Evolutionary conservation across 1,140 invertebrate species (phyloP), one percentile per base, ranked within the genome.

Genomic region (Drosophila trapezifrons): DNA sequence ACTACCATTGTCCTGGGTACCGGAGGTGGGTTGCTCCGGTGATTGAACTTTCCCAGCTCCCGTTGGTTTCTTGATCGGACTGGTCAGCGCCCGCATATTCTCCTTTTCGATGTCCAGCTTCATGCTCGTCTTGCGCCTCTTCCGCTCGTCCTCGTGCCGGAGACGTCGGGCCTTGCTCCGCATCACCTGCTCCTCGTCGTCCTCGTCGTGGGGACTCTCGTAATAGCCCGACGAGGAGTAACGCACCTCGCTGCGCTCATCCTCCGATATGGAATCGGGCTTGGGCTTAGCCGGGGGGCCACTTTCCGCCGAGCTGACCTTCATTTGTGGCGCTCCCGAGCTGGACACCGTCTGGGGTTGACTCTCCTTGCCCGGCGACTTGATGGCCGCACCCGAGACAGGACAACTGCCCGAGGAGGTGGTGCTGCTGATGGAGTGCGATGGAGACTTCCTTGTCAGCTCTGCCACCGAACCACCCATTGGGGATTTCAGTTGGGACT

Each of bases 211-310:
- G 12, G 96, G 96, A 85, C 95, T 96, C 83, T 96, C 95, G 84
- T 96, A 96, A 76, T 96, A 96, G 2, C 95, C 96, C 2, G 96
- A 96, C 2, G 96, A 96, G 47, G 95, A 96, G 82, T 95, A 95
- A 63, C 95, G 95, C 40, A 92, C 79, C 38, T 94, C 94, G 91
- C 94, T 95, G 89, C 93, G 93, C 87, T 95, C 95, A 78, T 95
- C 95, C 78, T 95, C 95, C 4, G 94, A 95, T 67, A 95, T 89
- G 27, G 94, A 94, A 57, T 94, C 94, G 0, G 85, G 77, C 38
- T 91, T 90, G 25, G 74, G 71, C 43, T 81, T 79, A 1, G 12
- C 27, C 4, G 37, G 20, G 1, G 66, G 38, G 0, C 20, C 13
- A 3, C 35, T 49, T 10, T 84, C 77, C 0, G 71, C 54, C 1